Conservation (phyloP, 64 coral and sea anemone species). For the Dendronephthya gigantea region DNA sequence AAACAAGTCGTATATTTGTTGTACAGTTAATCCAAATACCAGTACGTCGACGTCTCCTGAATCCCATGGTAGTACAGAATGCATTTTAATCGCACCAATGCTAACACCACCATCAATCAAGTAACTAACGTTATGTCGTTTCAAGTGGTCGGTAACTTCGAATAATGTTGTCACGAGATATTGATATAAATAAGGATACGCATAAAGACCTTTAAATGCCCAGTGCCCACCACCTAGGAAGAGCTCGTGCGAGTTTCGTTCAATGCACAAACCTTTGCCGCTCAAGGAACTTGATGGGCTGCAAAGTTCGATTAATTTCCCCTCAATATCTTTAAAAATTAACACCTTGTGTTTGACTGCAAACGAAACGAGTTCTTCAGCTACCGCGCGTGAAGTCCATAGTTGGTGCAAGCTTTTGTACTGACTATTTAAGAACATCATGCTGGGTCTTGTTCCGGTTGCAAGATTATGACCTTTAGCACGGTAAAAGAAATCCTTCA, state of each 20-base stretch:
- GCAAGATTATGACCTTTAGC: not conserved
- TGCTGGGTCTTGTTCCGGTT: not conserved
- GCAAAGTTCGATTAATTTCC: not conserved
- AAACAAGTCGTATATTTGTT: not conserved
- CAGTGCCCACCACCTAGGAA: not conserved
- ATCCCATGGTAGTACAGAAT: not conserved
- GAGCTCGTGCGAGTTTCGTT: not conserved
- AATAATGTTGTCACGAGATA: not conserved
- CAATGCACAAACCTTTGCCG: not conserved
- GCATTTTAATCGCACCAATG: not conserved
- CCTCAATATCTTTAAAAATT: not conserved
- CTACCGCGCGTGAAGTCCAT: not conserved
- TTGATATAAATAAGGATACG: not conserved
- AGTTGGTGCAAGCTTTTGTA: not conserved
- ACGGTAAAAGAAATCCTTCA: not conserved
- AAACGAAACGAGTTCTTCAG: not conserved
- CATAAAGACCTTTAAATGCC: not conserved
- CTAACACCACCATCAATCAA: not conserved
- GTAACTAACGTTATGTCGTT: not conserved
- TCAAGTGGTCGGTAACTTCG: not conserved
- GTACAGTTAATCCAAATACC: not conserved
- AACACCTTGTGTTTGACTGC: not conserved
- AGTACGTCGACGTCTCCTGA: not conserved
- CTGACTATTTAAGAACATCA: not conserved
- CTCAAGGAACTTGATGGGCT: not conserved